Evolutionary conservation across 2,113 vertebrate species (phyloP), one percentile per base, ranked within the genome.

Genomic region (Choloepus hoffmanni): DNA sequence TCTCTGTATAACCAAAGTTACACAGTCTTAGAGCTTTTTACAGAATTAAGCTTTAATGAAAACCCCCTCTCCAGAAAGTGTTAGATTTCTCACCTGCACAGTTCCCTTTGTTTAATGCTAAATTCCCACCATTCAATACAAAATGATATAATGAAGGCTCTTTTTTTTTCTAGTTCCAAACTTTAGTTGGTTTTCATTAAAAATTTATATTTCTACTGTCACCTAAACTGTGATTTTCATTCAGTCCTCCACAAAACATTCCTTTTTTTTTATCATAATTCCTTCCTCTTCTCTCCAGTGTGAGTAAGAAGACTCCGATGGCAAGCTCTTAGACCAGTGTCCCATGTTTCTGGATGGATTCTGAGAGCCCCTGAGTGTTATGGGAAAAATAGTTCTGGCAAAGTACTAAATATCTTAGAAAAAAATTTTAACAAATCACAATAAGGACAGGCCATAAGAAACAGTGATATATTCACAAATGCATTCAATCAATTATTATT

Each of bases 111-210:
- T 84, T 91, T 85, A 67, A 65, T 53, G 63, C 40, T 81, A 65
- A 94, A 92, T 97, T 97, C 92, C 74, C 76, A 95, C 88, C 81
- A 77, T 63, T 96, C 30, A 85, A 82, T 95, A 72, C 40, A 68
- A 93, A 92, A 40, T 28, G 36, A 53, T 93, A 11, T 74, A 45
- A n/a, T 68, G 65, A 67, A 12, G 43, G 14, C 16, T 67, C 68
- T 84, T 90, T 93, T 84, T 36, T 36, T 65, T 50, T 73, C 65
- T 62, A 60, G 19, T 21, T 70, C 4, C 24, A 89, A 92, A 62
- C 23, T 85, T 83, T 12, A 5, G 10, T 74, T 94, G 24, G 23
- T 92, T 91, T 55, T 30, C 55, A 45, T 55, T 73, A 81, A 36
- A 40, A 78, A 63, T 77, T 62, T 92, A 40, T 67, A 21, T 63